Conservation (phyloP, 92 coral and sea anemone genomes). For the Porites rus region DNA sequence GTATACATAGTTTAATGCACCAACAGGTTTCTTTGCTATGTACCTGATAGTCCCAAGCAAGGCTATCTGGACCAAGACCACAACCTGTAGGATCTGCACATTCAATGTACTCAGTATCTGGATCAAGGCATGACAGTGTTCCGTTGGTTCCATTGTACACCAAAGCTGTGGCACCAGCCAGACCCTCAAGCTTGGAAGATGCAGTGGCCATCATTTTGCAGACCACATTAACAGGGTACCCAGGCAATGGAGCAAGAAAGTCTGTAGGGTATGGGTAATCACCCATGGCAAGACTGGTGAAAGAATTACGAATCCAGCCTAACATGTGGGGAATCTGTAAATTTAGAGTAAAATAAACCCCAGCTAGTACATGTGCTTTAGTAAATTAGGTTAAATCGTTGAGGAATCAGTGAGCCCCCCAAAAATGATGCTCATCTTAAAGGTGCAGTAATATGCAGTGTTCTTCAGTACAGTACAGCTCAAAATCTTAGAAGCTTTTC, state of each 20-base stretch:
- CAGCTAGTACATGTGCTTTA: no score
- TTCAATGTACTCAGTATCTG: slow-evolving; percentile 89
- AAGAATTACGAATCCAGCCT: slow-evolving; percentile 97
- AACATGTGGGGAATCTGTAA: slow-evolving; percentile 80
- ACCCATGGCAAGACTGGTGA: slow-evolving; percentile 90
- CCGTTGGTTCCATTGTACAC: slow-evolving; percentile 92
- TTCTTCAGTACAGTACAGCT: no score
- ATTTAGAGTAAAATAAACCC: no score
- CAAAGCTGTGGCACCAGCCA: slow-evolving; percentile 88
- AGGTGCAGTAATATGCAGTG: no score
- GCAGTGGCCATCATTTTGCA: slow-evolving; percentile 75
- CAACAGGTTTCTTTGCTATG: no score
- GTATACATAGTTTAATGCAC: no score
- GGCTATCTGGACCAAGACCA: slow-evolving; percentile 84
- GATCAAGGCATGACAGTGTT: slow-evolving; percentile 83
- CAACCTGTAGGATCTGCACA: slow-evolving; percentile 99
- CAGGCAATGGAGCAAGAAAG: slow-evolving; percentile 93
- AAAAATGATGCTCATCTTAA: no score
- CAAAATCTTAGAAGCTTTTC: no score
- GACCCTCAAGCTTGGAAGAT: slow-evolving; percentile 81
- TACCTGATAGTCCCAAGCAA: slow-evolving; percentile 97
- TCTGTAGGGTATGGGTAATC: slow-evolving; percentile 94
- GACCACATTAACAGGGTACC: slow-evolving; percentile 92
- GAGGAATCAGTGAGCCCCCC: no score
- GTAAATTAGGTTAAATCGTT: no score